Percentiles rank a stretch among this genome's conserved stretches.
Conservation (phyloP, 2,797 vertebrate genomes). For the Tachyglossus aculeatus region DNA sequence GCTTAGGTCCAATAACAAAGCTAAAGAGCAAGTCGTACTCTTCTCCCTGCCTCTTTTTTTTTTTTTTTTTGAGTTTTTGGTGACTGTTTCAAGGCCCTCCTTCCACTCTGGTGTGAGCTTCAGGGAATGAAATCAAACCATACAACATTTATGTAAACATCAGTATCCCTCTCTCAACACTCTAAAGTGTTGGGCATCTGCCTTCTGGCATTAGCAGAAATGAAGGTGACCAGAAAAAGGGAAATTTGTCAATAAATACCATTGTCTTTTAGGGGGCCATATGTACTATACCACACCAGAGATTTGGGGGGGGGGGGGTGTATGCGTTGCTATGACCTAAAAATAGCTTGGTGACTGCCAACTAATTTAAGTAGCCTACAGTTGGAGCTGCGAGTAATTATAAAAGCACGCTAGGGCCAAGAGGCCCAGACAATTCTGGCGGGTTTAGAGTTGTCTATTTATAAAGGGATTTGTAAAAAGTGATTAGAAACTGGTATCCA, state of each 20-base stretch:
- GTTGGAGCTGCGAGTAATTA: constrained; percentile 51
- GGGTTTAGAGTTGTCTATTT: constrained; percentile 40
- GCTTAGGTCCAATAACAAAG: not conserved
- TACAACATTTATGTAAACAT: not conserved
- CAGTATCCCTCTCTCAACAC: not conserved
- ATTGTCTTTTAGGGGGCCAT: no score
- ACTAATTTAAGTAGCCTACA: constrained; percentile 45
- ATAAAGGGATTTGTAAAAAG: constrained; percentile 25
- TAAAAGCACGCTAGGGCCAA: constrained; percentile 25
- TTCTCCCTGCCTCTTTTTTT: not conserved
- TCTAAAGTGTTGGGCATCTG: not conserved
- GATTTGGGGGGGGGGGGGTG: constrained; percentile 15
- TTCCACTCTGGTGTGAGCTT: not conserved
- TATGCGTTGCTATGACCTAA: constrained; percentile 57
- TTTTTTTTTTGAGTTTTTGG: not conserved
- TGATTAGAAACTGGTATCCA: constrained; percentile 29
- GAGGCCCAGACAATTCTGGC: constrained; percentile 25
- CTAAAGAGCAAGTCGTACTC: not conserved
- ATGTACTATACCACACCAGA: no score
- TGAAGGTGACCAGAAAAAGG: not conserved
- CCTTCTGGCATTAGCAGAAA: not conserved
- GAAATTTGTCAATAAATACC: no score
- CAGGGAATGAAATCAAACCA: no score
- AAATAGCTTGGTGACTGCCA: constrained; percentile 69
- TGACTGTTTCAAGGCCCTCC: not conserved